Evolutionary conservation across 2,888 invertebrate species (phyloP).

Genomic region (Oegoconia quadripuncta): DNA sequence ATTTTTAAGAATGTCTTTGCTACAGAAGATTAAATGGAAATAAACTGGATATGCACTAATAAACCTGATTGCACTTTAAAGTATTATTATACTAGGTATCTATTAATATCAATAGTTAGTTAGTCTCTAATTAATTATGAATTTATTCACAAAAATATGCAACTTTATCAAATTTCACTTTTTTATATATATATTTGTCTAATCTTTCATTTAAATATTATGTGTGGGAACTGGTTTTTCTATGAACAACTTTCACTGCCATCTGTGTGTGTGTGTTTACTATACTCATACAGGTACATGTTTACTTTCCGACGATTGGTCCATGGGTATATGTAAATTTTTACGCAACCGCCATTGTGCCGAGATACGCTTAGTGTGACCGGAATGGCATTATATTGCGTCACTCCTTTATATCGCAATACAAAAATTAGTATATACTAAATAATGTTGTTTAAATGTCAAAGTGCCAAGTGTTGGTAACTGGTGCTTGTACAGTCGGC

Average conservation of each 20-base stretch:
- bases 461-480: slow-evolving; percentile 20
- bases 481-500: not conserved
- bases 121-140: not conserved
- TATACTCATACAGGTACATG: no score
- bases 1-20: no score
- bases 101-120: not conserved
- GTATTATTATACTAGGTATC: not conserved
- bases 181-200: not conserved
- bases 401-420: slow-evolving; percentile 8
- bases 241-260: slow-evolving; percentile 9
- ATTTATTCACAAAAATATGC: not conserved
- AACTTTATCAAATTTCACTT: no score
- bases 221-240: not conserved
- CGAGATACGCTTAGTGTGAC: slow-evolving; percentile 11
- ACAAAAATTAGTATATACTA: not conserved
- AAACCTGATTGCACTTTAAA: no score
- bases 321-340: slow-evolving; percentile 27
- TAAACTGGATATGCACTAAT: no score
- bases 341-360: slow-evolving; percentile 25
- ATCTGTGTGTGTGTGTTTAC: slow-evolving; percentile 1
- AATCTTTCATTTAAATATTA: not conserved
- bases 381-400: slow-evolving; percentile 12
- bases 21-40: no score
- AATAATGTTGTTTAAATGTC: slow-evolving; percentile 13
- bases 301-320: slow-evolving; percentile 15